A percentile compares a stretch with the other conserved stretches of the same genome.
Conservation (phyloP, 2,113 vertebrate genomes). For the Neoarius graeffei region DNA sequence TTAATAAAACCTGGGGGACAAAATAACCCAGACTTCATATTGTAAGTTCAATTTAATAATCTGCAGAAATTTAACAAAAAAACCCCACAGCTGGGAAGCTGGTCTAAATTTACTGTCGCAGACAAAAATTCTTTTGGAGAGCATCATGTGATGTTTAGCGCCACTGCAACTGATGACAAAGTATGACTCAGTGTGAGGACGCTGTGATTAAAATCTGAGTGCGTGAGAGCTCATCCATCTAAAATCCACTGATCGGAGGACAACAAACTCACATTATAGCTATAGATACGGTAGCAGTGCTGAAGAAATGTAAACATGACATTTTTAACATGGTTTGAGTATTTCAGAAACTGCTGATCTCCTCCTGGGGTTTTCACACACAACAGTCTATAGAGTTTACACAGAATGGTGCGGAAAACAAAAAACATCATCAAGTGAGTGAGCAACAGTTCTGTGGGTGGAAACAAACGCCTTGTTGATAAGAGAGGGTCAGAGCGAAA, state of each 20-base stretch:
- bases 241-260: neutral
- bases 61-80: neutral
- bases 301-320: neutral
- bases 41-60: neutral
- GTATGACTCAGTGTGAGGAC: neutral
- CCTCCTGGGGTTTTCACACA: too few relatives aligned
- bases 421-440: too few relatives aligned
- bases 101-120: neutral
- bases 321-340: too few relatives aligned
- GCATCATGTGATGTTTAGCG: neutral
- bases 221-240: too few relatives aligned
- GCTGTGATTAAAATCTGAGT: neutral
- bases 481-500: too few relatives aligned
- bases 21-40: neutral
- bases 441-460: too few relatives aligned
- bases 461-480: too few relatives aligned
- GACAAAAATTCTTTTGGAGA: neutral
- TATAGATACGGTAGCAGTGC: neutral
- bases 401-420: too few relatives aligned
- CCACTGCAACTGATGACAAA: neutral
- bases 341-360: too few relatives aligned
- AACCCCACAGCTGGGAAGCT: neutral
- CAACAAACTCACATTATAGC: neutral
- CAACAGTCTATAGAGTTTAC: too few relatives aligned
- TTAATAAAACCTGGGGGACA: conserved; percentile 1